These are phyloP conservation scores for Myotis planiceps DNA, from an alignment of 2,797 vertebrate species.

Conservation along the genomic window DNA sequence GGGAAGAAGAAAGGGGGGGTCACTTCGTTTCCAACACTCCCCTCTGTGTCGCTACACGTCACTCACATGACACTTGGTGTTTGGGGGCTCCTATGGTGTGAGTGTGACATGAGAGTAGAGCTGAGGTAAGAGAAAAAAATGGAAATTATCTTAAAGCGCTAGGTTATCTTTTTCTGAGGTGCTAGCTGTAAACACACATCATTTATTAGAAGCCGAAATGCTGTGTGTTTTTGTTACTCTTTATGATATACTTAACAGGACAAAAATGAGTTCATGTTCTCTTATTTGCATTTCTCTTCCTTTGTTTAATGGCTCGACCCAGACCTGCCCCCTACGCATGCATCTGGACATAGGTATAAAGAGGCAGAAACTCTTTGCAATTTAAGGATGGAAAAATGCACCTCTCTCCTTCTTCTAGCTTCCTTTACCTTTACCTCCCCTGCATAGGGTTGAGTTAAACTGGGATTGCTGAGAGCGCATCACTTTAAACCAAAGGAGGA, in stretches of 20 bases:
- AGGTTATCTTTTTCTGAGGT: neutral
- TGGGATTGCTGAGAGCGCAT: neutral
- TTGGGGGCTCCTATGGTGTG: accelerated
- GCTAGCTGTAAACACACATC: neutral
- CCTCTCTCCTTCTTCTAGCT: neutral
- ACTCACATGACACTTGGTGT: neutral
- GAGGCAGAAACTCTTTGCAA: neutral
- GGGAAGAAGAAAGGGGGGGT: neutral
- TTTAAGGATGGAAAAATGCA: neutral
- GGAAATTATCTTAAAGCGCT: neutral
- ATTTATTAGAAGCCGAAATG: neutral
- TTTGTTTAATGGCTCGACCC: neutral
- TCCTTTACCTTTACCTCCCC: neutral
- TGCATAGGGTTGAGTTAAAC: neutral
- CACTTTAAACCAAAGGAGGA: neutral
- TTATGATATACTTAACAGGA: neutral
- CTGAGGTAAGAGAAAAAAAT: neutral
- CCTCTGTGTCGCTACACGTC: neutral
- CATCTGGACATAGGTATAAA: neutral
- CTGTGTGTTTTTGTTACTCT: neutral
- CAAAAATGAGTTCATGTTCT: neutral
- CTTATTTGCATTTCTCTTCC: neutral
- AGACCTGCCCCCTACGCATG: neutral
- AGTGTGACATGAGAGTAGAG: neutral
- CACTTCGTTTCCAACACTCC: neutral